These are phyloP conservation scores for Sterna hirundo DNA, from an alignment of 2,113 vertebrate species.

Conservation along the genomic window DNA sequence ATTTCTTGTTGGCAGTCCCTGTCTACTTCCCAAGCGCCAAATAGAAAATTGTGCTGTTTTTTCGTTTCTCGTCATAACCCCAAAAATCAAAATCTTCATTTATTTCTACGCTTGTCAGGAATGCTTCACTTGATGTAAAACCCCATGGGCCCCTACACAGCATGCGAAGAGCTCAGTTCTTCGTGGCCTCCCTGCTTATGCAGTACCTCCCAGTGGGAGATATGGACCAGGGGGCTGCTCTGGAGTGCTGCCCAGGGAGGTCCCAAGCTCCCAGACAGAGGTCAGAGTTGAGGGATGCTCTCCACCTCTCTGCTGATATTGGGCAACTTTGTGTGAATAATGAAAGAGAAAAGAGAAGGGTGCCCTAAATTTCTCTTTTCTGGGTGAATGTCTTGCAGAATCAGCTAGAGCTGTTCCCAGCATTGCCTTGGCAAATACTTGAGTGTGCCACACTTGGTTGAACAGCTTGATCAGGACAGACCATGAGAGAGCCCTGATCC, in stretches of 20 bases:
- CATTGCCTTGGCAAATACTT: not conserved
- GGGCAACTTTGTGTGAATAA: not conserved
- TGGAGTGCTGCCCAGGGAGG: not conserved
- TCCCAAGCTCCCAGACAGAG: not conserved
- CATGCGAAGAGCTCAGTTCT: not conserved
- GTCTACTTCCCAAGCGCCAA: not conserved
- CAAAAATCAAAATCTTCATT: not conserved
- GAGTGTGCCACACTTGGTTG: not conserved
- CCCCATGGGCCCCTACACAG: not conserved
- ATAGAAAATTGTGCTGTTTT: not conserved
- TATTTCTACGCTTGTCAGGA: not conserved
- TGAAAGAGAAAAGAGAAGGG: not conserved
- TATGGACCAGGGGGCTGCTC: not conserved
- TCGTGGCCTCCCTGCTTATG: not conserved
- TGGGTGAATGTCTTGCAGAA: not conserved
- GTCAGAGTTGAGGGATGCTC: not conserved
- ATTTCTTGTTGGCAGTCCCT: not conserved
- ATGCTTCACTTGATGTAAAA: not conserved
- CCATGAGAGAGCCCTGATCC: not conserved
- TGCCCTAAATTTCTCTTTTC: not conserved
- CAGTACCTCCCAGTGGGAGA: not conserved
- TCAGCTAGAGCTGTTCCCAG: not conserved
- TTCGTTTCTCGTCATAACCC: not conserved
- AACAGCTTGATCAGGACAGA: not conserved
- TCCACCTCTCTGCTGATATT: not conserved